These are phyloP conservation scores for Ptychoptera albimana DNA, from an alignment of 2,888 invertebrate species.

Conservation along the genomic window DNA sequence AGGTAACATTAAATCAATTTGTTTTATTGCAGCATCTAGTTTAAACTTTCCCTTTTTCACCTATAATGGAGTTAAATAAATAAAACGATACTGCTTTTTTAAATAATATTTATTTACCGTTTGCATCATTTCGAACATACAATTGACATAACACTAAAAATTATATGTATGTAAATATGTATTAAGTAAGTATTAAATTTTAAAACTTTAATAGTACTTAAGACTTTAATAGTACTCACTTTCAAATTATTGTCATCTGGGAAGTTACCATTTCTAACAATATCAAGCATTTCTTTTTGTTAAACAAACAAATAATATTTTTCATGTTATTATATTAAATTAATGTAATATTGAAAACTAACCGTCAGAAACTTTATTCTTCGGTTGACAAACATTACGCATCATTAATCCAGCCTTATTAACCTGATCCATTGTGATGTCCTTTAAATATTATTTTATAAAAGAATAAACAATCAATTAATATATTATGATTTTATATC, in stretches of 20 bases:
- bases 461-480: not conserved
- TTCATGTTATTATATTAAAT: not conserved
- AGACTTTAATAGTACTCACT: constrained; percentile 3
- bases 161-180: no score
- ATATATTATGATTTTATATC: not conserved
- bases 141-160: constrained; percentile 37
- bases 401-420: constrained; percentile 42
- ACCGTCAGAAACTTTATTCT: constrained; percentile 42
- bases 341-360: constrained; percentile 13
- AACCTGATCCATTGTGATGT: constrained; percentile 38
- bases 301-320: no score
- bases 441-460: not conserved
- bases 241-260: constrained; percentile 20
- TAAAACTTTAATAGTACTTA: no score
- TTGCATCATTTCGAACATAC: constrained; percentile 35
- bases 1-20: constrained; percentile 25
- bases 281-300: constrained; percentile 18
- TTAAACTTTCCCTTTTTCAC: constrained; percentile 28
- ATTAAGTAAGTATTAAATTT: no score
- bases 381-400: constrained; percentile 46
- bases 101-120: constrained; percentile 26
- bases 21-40: constrained; percentile 22
- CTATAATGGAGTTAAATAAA: constrained; percentile 12
- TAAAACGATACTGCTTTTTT: not conserved
- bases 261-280: constrained; percentile 19